These are phyloP conservation scores for Tapera naevia DNA, from an alignment of 2,797 vertebrate species.

Conservation along the genomic window DNA sequence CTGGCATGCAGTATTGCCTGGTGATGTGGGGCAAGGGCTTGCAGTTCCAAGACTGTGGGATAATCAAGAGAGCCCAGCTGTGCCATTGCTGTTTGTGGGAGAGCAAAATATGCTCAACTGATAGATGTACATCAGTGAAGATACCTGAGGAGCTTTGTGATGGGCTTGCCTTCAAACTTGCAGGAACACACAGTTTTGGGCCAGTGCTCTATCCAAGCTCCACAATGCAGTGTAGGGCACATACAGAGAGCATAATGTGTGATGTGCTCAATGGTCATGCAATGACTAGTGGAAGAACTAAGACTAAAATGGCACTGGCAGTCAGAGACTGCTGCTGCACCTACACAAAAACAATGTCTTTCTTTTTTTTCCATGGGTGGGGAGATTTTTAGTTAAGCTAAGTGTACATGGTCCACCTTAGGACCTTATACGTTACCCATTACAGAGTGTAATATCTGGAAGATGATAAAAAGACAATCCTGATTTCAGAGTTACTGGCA, in stretches of 20 bases:
- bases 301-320: background rate
- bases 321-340: background rate
- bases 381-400: background rate
- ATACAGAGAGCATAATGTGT: accelerated
- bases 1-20: background rate
- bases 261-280: background rate
- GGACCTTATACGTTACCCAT: background rate
- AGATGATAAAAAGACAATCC: background rate
- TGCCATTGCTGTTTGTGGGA: background rate
- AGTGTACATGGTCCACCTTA: background rate
- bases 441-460: background rate
- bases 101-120: background rate
- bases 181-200: background rate
- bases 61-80: background rate
- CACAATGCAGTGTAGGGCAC: accelerated
- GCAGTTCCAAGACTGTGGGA: background rate
- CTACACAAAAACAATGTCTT: background rate
- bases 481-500: background rate
- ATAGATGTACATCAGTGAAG: background rate
- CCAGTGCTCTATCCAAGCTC: background rate
- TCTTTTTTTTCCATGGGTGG: background rate
- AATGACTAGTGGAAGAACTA: background rate
- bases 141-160: background rate
- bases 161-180: background rate
- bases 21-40: background rate